phyloP scores from a whole-genome alignment of 2,113 vertebrate genomes.

The Macrotus californicus region DNA sequence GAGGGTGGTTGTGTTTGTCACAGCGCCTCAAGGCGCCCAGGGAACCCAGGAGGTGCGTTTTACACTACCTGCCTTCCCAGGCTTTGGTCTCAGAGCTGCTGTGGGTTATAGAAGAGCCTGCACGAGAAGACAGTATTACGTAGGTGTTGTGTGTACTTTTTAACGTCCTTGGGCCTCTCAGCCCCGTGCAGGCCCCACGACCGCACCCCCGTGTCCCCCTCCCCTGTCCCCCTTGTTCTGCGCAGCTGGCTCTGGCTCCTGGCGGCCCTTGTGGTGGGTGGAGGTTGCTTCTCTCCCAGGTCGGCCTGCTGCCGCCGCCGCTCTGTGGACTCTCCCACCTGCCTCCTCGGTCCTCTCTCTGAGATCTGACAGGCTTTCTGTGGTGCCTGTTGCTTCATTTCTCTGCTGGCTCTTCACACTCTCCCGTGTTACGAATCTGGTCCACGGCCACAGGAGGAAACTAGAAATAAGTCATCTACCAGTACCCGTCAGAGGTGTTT shows the following conservation, averaged over 20 bases:
- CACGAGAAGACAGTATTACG: too few species aligned
- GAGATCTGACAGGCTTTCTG: not conserved
- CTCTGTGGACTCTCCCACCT: too few species aligned
- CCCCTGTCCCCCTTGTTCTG: too few species aligned
- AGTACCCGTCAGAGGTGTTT: not conserved
- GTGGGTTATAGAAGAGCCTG: not conserved
- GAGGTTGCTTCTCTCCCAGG: not conserved
- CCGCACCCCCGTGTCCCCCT: too few species aligned
- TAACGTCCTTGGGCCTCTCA: not conserved
- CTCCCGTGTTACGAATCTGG: not conserved
- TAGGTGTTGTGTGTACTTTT: too few species aligned
- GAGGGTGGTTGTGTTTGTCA: rapidly evolving
- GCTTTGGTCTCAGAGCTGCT: not conserved
- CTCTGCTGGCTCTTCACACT: not conserved
- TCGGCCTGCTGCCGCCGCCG: not conserved
- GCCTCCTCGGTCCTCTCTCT: not conserved
- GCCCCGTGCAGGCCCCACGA: not conserved
- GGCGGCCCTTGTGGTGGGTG: too few species aligned
- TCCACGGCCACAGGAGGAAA: not conserved
- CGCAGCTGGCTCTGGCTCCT: not conserved
- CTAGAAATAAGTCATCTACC: not conserved
- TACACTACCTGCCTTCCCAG: too few species aligned
- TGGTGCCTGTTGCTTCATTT: not conserved
- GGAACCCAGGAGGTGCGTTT: not conserved
- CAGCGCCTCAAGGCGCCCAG: not conserved